A percentile compares a stretch with the other conserved stretches of the same genome.
phyloP scores from a whole-genome alignment of 2,888 invertebrate species.

The Lasioglossum leucozonium region DNA sequence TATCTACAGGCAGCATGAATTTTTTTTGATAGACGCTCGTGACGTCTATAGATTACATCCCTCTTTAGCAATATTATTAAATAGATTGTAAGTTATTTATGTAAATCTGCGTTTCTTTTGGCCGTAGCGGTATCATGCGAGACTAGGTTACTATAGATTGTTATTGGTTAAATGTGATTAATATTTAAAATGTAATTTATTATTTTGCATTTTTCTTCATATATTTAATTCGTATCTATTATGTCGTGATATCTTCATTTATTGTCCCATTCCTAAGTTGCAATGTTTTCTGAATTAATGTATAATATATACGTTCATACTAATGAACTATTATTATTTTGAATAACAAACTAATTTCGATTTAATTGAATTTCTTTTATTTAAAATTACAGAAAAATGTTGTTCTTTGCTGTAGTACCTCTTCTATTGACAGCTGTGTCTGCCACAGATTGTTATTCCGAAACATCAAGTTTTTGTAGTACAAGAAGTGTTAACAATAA shows the following conservation, averaged over 20 bases:
- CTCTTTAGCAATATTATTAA: background rate
- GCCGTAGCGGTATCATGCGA: background rate
- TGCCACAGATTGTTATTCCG: conserved; percentile 87
- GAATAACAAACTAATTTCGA: background rate
- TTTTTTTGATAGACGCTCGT: conserved; percentile 16
- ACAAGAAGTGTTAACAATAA: too few relatives aligned
- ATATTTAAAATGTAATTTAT: background rate
- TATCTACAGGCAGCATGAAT: conserved; percentile 34
- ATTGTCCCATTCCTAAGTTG: background rate
- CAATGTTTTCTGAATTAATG: background rate
- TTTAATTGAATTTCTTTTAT: background rate
- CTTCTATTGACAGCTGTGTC: conserved; percentile 85
- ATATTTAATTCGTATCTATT: background rate
- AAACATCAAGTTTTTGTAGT: too few relatives aligned
- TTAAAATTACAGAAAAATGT: conserved; percentile 86
- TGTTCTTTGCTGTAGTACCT: conserved; percentile 86
- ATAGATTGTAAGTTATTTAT: background rate
- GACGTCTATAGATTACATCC: conserved; percentile 23
- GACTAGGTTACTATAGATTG: background rate
- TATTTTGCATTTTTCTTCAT: background rate
- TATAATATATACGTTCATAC: background rate
- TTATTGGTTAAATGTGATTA: background rate
- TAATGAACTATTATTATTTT: background rate
- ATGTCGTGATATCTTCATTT: background rate
- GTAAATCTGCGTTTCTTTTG: background rate